Percentiles rank a stretch among this genome's conserved stretches.
phyloP scores from a whole-genome alignment of 2,113 vertebrate species.

The Caranx ignobilis region DNA sequence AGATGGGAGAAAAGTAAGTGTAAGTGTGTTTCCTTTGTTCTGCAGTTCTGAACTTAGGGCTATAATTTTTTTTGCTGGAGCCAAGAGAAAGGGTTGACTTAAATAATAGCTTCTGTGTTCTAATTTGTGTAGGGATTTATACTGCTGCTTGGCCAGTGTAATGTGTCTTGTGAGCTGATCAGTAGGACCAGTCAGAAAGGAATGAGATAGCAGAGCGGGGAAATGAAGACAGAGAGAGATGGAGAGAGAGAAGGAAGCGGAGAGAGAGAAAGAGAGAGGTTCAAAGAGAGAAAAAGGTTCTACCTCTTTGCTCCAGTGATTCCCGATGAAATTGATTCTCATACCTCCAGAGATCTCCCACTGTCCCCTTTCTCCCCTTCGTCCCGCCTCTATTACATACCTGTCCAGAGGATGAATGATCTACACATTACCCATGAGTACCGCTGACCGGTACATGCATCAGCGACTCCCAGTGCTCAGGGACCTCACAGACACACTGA shows the following conservation, averaged over 20 bases:
- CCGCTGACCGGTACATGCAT: conserved; percentile 69
- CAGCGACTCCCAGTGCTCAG: conserved; percentile 58
- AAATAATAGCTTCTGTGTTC: conserved; percentile 72
- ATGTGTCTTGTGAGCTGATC: conserved; percentile 55
- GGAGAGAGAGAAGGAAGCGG: conserved; percentile 8
- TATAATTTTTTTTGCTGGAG: conserved; percentile 61
- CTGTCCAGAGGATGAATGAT: conserved; percentile 79
- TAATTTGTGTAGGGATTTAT: conserved; percentile 76
- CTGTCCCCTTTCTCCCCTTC: conserved; percentile 59
- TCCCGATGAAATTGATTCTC: conserved; percentile 78
- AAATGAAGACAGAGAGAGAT: conserved; percentile 58
- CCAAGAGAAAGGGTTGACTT: conserved; percentile 60
- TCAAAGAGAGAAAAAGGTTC: conserved; percentile 51
- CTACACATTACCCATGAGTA: conserved; percentile 77
- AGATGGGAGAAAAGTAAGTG: conserved; percentile 38
- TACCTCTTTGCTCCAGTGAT: conserved; percentile 68
- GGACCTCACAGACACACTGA: conserved; percentile 43
- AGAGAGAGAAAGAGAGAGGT: conserved; percentile 17
- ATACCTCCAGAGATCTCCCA: conserved; percentile 71
- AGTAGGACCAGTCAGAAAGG: conserved; percentile 37
- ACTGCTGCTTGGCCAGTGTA: conserved; percentile 55
- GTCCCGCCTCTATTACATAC: conserved; percentile 72
- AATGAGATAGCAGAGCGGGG: conserved; percentile 40
- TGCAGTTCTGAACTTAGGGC: conserved; percentile 49
- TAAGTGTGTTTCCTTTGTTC: conserved; percentile 64